phyloP scores from a whole-genome alignment of 2,113 vertebrate genomes.

The Osmerus mordax region DNA sequence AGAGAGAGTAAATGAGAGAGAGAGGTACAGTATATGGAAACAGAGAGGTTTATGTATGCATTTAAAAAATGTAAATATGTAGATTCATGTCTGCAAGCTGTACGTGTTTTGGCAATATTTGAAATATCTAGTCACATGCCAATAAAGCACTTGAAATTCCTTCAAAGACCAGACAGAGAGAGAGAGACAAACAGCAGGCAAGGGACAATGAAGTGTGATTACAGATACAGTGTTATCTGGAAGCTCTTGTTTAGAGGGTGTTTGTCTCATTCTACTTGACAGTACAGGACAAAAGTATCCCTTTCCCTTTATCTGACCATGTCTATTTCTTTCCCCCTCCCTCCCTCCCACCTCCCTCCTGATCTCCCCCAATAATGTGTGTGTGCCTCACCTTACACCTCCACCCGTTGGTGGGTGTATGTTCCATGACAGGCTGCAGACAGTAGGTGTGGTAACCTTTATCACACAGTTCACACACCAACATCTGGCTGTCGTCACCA shows the following conservation, averaged over 20 bases:
- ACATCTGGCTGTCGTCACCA: conserved; percentile 85
- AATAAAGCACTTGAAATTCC: too few species aligned
- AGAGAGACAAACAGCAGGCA: not conserved
- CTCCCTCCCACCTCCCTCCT: too few species aligned
- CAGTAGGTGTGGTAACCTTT: conserved; percentile 95
- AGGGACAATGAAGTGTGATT: not conserved
- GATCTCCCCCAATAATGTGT: too few species aligned
- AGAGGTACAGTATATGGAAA: not conserved
- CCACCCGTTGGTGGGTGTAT: conserved; percentile 84
- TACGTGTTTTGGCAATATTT: not conserved
- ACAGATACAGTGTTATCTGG: not conserved
- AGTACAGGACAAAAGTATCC: not conserved
- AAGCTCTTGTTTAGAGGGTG: not conserved
- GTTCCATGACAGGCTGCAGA: conserved; percentile 87
- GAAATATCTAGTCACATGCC: too few species aligned
- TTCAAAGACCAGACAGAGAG: not conserved
- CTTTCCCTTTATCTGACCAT: not conserved
- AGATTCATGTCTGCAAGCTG: not conserved
- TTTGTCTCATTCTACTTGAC: not conserved
- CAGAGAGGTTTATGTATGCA: not conserved
- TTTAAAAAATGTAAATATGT: not conserved
- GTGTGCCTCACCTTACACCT: conserved; percentile 87
- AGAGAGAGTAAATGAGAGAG: too few species aligned
- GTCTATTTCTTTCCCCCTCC: too few species aligned
- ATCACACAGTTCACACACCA: conserved; percentile 92